Evolutionary conservation across 2,888 invertebrate species (phyloP).

Genomic region (Teinopalpus imperialis): DNA sequence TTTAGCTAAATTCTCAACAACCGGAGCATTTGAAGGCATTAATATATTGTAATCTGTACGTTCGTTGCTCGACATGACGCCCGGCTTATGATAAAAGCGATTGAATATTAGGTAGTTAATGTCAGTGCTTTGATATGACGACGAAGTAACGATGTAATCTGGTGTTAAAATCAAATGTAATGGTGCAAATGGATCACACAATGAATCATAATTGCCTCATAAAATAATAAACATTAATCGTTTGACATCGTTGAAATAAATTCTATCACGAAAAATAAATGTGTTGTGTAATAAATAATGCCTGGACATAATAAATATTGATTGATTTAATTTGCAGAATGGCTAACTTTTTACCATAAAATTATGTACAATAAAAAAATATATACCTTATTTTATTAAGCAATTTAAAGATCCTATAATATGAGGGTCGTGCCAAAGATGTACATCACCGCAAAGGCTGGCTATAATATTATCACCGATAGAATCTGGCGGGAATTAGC

Average conservation of each 20-base stretch:
- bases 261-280: neutral
- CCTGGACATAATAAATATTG: too few species aligned
- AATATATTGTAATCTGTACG: constrained; percentile 19
- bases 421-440: too few species aligned
- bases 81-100: constrained; percentile 25
- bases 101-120: constrained; percentile 23
- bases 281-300: too few species aligned
- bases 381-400: too few species aligned
- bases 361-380: too few species aligned
- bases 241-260: constrained; percentile 10
- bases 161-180: constrained; percentile 26
- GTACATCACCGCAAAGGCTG: too few species aligned
- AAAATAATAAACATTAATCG: constrained; percentile 24
- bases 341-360: too few species aligned
- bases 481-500: too few species aligned
- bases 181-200: constrained; percentile 32
- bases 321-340: too few species aligned
- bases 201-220: constrained; percentile 25
- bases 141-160: constrained; percentile 26
- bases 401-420: too few species aligned
- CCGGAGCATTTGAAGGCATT: constrained; percentile 8
- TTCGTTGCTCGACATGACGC: constrained; percentile 26
- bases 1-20: constrained; percentile 40
- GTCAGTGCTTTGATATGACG: constrained; percentile 25
- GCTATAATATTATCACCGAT: too few species aligned